Percentiles rank a stretch among this genome's conserved stretches.
These are phyloP conservation scores for Cyphomyrmex costatus DNA, from an alignment of 1,140 invertebrate genomes.

Conservation along the genomic window DNA sequence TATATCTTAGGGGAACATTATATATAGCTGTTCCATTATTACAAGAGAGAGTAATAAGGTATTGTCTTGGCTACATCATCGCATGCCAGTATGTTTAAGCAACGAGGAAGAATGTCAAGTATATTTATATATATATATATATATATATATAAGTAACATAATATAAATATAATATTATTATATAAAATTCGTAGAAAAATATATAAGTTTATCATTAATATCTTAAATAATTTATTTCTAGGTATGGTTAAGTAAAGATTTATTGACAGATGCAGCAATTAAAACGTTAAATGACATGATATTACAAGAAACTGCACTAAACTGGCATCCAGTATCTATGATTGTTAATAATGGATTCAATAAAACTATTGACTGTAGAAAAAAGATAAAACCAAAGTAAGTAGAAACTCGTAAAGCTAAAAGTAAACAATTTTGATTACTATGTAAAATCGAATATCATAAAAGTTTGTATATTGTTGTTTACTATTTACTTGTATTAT, in stretches of 20 bases:
- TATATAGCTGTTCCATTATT: slow-evolving; percentile 93
- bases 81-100: slow-evolving; percentile 93
- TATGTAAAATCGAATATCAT: not conserved
- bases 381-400: slow-evolving; percentile 84
- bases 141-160: too few species aligned
- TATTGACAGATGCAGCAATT: slow-evolving; percentile 82
- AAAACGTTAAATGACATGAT: slow-evolving; percentile 67
- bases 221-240: slow-evolving; percentile 76
- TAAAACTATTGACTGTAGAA: slow-evolving; percentile 90
- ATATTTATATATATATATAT: too few species aligned
- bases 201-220: slow-evolving; percentile 2
- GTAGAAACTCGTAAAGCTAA: slow-evolving; percentile 43
- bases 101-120: slow-evolving; percentile 89
- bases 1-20: slow-evolving; percentile 85
- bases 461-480: not conserved
- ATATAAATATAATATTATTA: too few species aligned
- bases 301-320: slow-evolving; percentile 84
- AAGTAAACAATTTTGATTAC: not conserved
- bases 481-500: not conserved
- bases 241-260: slow-evolving; percentile 91
- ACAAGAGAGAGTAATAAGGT: slow-evolving; percentile 92
- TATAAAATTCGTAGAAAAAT: slow-evolving; percentile 25
- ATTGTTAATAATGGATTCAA: slow-evolving; percentile 91
- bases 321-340: slow-evolving; percentile 91
- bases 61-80: slow-evolving; percentile 92